Percentiles rank a stretch among this genome's conserved stretches.
phyloP scores from a whole-genome alignment of 2,113 vertebrate species.

The Neomonachus schauinslandi region DNA sequence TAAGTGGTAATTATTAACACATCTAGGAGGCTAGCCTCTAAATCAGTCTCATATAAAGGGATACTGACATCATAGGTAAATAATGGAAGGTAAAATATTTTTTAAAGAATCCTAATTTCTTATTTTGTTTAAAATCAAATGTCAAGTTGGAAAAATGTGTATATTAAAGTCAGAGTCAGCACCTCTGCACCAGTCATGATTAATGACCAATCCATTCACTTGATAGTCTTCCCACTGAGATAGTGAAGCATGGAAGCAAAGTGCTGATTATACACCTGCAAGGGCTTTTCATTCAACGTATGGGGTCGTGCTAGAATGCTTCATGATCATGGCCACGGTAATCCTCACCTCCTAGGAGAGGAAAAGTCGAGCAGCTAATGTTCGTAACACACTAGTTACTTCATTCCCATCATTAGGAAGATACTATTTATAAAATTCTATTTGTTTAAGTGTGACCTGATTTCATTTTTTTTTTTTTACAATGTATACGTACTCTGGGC shows the following conservation, averaged over 20 bases:
- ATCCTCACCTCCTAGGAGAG: background rate
- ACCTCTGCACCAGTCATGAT: background rate
- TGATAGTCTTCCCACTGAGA: constrained; percentile 25
- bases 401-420: background rate
- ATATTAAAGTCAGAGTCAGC: background rate
- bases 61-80: background rate
- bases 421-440: background rate
- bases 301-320: background rate
- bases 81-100: background rate
- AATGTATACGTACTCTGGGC: too few relatives aligned
- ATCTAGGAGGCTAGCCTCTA: background rate
- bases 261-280: background rate
- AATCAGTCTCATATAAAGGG: background rate
- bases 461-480: background rate
- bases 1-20: background rate
- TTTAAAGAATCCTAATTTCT: background rate
- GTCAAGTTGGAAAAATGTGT: background rate
- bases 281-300: background rate
- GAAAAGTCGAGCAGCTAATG: background rate
- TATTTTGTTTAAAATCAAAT: constrained; percentile 31
- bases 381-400: background rate
- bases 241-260: background rate
- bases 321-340: background rate
- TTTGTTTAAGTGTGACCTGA: background rate
- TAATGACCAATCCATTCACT: background rate